Evolutionary conservation across 2,797 vertebrate species (phyloP).

Genomic region (Sebastiscus tertius): DNA sequence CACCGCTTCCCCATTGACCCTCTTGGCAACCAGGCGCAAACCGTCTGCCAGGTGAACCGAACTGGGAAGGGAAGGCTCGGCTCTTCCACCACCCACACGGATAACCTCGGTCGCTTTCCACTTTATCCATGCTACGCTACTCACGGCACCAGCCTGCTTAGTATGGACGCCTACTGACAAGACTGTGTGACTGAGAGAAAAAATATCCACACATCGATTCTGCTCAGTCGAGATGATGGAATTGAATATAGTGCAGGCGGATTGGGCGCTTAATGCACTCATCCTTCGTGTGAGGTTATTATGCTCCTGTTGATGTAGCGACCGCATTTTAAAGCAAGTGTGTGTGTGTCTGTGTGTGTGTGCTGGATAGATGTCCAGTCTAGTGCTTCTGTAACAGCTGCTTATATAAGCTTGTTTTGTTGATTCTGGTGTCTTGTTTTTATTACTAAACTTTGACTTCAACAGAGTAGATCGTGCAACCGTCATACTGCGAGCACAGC

Average conservation of each 20-base stretch:
- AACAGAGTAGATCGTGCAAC: neutral
- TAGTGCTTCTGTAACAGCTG: neutral
- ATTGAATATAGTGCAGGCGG: slow-evolving; percentile 33
- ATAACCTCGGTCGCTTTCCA: slow-evolving; percentile 35
- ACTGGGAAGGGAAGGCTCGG: slow-evolving; percentile 12
- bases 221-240: slow-evolving; percentile 55
- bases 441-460: neutral
- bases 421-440: slow-evolving; percentile 9
- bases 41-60: slow-evolving; percentile 64
- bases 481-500: neutral
- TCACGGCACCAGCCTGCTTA: slow-evolving; percentile 45
- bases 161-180: slow-evolving; percentile 59
- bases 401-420: slow-evolving; percentile 16
- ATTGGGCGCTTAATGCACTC: slow-evolving; percentile 50
- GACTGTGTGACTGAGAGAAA: slow-evolving; percentile 49
- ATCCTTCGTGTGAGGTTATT: slow-evolving; percentile 43
- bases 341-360: neutral
- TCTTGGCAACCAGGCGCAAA: slow-evolving; percentile 52
- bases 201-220: slow-evolving; percentile 54
- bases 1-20: slow-evolving; percentile 57
- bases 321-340: slow-evolving; percentile 4
- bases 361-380: slow-evolving; percentile 2
- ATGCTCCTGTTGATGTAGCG: slow-evolving; percentile 36
- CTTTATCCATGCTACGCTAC: slow-evolving; percentile 33
- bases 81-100: slow-evolving; percentile 46